Conservation (phyloP, 2,113 vertebrate genomes). For the Rhynchomys soricoides region DNA sequence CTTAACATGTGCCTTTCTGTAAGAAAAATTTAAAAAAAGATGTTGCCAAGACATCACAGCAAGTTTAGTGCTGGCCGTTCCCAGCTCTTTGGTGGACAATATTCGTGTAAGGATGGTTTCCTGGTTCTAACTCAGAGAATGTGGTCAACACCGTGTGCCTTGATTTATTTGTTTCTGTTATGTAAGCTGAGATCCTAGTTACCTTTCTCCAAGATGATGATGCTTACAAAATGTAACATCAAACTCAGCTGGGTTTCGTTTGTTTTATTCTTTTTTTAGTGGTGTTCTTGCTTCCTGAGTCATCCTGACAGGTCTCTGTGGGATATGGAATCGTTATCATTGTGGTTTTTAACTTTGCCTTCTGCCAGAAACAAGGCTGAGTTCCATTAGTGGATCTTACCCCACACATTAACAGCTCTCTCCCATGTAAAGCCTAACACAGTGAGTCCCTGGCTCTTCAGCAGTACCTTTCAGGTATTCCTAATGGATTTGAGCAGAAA, state of each 20-base stretch:
- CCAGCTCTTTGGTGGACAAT: neutral
- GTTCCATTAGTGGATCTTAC: neutral
- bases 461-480: slow-evolving; percentile 34
- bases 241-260: neutral
- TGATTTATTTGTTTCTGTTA: neutral
- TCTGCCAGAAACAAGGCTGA: slow-evolving; percentile 21
- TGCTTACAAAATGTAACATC: neutral
- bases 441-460: neutral
- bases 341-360: neutral
- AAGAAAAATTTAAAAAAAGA: slow-evolving; percentile 74
- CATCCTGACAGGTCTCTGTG: neutral
- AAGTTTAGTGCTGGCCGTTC: slow-evolving; percentile 74
- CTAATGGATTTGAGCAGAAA: slow-evolving; percentile 74
- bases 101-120: neutral
- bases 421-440: neutral
- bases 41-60: slow-evolving; percentile 63
- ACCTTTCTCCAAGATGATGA: neutral
- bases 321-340: neutral
- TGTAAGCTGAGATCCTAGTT: neutral
- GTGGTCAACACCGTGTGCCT: neutral
- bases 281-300: slow-evolving; percentile 16
- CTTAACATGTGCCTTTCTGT: slow-evolving; percentile 68
- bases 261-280: slow-evolving; percentile 13
- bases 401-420: neutral
- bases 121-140: slow-evolving; percentile 16